Conservation (phyloP, 2,113 vertebrate genomes). For the Ciconia stormi region DNA sequence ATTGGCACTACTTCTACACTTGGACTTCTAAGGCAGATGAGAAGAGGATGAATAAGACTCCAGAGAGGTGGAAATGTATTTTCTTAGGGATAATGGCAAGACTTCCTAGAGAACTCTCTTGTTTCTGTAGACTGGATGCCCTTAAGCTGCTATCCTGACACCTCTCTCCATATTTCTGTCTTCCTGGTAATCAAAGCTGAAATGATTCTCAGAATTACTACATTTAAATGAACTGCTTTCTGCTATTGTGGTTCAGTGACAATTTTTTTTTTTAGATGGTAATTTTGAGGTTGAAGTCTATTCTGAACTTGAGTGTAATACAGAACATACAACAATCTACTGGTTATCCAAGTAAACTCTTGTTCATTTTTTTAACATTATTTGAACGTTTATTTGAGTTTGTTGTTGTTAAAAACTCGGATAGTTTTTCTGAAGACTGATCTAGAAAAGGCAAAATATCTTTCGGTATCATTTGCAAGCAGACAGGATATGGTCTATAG, state of each 20-base stretch:
- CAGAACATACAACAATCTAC: background rate
- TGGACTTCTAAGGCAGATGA: conserved; percentile 12
- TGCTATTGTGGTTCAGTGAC: background rate
- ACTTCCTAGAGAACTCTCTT: background rate
- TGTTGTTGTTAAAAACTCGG: background rate
- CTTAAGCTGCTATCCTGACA: conserved; percentile 19
- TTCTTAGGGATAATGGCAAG: conserved; percentile 33
- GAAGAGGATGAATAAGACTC: conserved; percentile 41
- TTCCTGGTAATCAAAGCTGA: conserved; percentile 43
- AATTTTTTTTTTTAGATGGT: background rate
- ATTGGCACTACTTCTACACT: conserved; percentile 3
- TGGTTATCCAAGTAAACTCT: background rate
- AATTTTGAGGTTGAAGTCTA: background rate
- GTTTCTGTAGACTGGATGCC: conserved; percentile 4
- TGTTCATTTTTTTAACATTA: background rate
- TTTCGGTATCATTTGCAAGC: background rate
- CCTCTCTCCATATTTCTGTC: background rate
- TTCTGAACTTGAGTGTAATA: background rate
- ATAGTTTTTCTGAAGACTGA: background rate
- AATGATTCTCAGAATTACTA: background rate
- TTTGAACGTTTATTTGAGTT: background rate
- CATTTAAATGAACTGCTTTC: conserved; percentile 19
- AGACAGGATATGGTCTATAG: background rate
- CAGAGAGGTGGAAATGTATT: conserved; percentile 31
- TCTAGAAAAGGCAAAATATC: background rate